Conservation (phyloP, 2,888 invertebrate genomes). For the Tuberolachnus salignus region DNA sequence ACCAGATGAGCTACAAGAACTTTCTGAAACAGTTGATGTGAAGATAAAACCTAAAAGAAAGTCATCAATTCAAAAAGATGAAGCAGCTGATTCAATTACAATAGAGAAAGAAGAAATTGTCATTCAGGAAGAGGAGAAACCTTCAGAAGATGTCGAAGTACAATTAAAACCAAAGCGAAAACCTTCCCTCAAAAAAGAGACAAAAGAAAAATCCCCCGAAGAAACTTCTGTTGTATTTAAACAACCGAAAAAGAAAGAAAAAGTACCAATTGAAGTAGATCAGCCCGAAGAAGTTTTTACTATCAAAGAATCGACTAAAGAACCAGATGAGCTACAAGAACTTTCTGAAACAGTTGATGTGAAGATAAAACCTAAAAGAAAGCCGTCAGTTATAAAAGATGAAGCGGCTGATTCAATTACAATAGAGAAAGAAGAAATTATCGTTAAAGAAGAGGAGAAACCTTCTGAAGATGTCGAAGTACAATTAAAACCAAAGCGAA, state of each 20-base stretch:
- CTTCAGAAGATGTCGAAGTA: constrained; percentile 63
- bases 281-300: constrained; percentile 60
- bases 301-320: constrained; percentile 61
- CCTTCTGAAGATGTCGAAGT: constrained; percentile 64
- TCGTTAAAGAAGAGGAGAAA: constrained; percentile 27
- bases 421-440: constrained; percentile 62
- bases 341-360: constrained; percentile 61
- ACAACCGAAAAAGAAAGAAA: constrained; percentile 58
- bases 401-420: constrained; percentile 1
- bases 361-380: constrained; percentile 67
- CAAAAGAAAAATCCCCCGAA: background rate
- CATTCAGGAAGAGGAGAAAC: constrained; percentile 19
- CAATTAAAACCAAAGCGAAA: background rate
- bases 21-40: constrained; percentile 61
- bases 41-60: constrained; percentile 68
- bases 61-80: background rate
- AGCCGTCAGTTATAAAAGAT: constrained; percentile 59
- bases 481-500: constrained; percentile 60
- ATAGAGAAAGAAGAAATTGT: constrained; percentile 62
- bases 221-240: constrained; percentile 27
- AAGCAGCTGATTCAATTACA: constrained; percentile 7
- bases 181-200: background rate
- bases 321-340: constrained; percentile 59
- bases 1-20: constrained; percentile 61
- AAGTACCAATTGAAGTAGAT: constrained; percentile 60